Conservation (phyloP, 2,888 invertebrate genomes). For the Scaptomyza parva region DNA sequence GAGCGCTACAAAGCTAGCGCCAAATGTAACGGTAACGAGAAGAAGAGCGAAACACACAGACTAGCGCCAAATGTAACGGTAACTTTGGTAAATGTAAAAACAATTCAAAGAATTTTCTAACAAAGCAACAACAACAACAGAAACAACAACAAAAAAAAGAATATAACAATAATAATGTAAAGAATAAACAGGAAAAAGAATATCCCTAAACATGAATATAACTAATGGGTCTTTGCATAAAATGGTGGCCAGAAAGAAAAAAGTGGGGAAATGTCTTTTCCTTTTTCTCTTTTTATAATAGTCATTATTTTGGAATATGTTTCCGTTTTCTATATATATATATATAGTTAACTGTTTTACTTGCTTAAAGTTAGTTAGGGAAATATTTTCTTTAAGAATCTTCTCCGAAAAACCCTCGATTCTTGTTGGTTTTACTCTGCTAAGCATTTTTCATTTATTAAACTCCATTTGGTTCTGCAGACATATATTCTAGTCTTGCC, state of each 20-base stretch:
- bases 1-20: neutral
- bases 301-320: slow-evolving; percentile 12
- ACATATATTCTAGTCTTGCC: slow-evolving; percentile 21
- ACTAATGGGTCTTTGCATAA: slow-evolving; percentile 11
- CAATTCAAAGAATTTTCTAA: slow-evolving; percentile 36
- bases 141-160: neutral
- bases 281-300: slow-evolving; percentile 5
- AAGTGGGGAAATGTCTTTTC: slow-evolving; percentile 24
- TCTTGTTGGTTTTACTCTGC: neutral
- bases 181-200: slow-evolving; percentile 17
- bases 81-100: slow-evolving; percentile 66
- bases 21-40: too few relatives aligned
- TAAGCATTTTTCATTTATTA: neutral
- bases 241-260: slow-evolving; percentile 8
- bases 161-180: slow-evolving; percentile 9
- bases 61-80: slow-evolving; percentile 53
- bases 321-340: slow-evolving; percentile 19
- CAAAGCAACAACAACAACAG: slow-evolving; percentile 10
- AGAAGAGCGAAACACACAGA: slow-evolving; percentile 29
- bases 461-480: slow-evolving; percentile 4
- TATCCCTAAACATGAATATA: slow-evolving; percentile 4
- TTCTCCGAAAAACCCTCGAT: too few relatives aligned
- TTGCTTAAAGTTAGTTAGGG: neutral
- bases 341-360: neutral
- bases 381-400: neutral